Evolutionary conservation across 2,888 invertebrate species (phyloP).

Genomic region (Acleris holmiana): DNA sequence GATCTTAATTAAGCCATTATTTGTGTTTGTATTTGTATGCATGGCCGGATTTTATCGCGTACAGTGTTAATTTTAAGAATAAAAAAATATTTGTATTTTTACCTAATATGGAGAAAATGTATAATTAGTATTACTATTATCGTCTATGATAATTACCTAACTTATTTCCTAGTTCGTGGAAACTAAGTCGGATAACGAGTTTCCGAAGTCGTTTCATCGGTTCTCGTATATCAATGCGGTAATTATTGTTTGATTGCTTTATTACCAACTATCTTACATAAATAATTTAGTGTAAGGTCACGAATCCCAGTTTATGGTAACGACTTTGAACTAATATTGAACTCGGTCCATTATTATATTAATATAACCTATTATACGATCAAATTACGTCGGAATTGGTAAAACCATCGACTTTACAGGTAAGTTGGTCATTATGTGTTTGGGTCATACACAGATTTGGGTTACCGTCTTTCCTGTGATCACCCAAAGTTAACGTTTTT

Average conservation of each 20-base stretch:
- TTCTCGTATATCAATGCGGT: conserved; percentile 1
- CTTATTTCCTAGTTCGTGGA: neutral
- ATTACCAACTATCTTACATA: conserved; percentile 9
- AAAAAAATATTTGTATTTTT: too few species aligned
- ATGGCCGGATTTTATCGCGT: too few species aligned
- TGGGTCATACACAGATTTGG: too few species aligned
- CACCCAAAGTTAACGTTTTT: too few species aligned
- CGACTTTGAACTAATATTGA: conserved; percentile 8
- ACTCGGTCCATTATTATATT: conserved; percentile 23
- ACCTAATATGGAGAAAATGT: too few species aligned
- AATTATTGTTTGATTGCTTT: conserved; percentile 7
- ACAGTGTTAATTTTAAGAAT: too few species aligned
- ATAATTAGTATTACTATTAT: too few species aligned
- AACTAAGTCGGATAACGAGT: neutral
- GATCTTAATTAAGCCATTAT: too few species aligned
- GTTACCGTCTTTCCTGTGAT: too few species aligned
- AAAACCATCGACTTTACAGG: too few species aligned
- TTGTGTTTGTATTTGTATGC: too few species aligned
- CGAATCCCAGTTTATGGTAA: conserved; percentile 5
- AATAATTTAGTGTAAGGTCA: conserved; percentile 12
- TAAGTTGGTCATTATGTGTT: neutral
- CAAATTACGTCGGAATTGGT: neutral
- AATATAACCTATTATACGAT: conserved; percentile 11
- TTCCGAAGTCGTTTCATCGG: conserved; percentile 1
- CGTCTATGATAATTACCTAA: neutral